Conservation (phyloP, 2,113 vertebrate species). For the Amphiprion percula region DNA sequence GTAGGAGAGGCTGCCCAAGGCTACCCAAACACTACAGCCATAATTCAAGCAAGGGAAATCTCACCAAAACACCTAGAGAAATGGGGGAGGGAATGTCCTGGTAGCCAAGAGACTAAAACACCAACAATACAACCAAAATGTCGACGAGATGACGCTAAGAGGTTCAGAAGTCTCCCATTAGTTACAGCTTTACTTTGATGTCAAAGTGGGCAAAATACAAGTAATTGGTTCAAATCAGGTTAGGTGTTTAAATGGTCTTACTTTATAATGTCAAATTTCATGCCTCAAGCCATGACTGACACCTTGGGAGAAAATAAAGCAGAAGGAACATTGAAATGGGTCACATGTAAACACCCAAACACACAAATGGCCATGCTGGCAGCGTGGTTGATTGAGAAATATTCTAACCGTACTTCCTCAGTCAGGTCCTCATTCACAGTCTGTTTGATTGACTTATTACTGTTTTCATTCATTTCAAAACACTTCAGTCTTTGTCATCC, state of each 20-base stretch:
- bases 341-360: slow-evolving; percentile 52
- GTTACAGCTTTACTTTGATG: too few relatives aligned
- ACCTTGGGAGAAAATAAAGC: background rate
- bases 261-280: background rate
- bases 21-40: background rate
- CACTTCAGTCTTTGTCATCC: slow-evolving; percentile 11
- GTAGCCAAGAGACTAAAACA: too few relatives aligned
- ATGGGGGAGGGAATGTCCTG: background rate
- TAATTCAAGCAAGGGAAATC: background rate
- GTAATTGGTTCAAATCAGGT: too few relatives aligned
- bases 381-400: slow-evolving; percentile 76
- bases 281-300: background rate
- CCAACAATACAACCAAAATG: too few relatives aligned
- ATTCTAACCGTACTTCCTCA: slow-evolving; percentile 66
- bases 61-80: background rate
- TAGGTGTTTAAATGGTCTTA: too few relatives aligned
- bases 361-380: slow-evolving; percentile 44
- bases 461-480: slow-evolving; percentile 64
- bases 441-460: slow-evolving; percentile 37
- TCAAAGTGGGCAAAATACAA: too few relatives aligned
- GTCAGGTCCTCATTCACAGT: slow-evolving; percentile 57
- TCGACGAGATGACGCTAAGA: background rate
- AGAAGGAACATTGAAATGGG: slow-evolving; percentile 44
- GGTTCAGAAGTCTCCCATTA: too few relatives aligned
- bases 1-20: background rate